Conservation (phyloP, 2,888 invertebrate genomes). For the Ichneumoninae sp. region DNA sequence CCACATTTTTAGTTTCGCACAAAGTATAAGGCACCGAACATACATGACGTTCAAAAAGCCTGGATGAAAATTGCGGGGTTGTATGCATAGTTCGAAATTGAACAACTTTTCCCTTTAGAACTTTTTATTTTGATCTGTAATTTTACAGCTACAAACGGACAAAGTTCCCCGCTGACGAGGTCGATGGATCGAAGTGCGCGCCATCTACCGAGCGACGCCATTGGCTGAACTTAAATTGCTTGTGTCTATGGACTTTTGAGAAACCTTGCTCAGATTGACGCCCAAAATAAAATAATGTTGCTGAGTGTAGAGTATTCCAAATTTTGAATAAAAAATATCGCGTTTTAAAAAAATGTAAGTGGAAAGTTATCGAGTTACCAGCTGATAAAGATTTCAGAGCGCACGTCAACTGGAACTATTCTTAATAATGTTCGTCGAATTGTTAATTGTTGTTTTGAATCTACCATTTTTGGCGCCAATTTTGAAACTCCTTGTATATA, state of each 20-base stretch:
- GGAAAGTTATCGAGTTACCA: neutral
- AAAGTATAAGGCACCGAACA: constrained; percentile 1
- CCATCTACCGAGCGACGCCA: neutral
- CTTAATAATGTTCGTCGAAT: neutral
- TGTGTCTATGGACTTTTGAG: neutral
- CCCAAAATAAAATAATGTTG: neutral
- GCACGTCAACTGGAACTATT: neutral
- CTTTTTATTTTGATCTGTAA: neutral
- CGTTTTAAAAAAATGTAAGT: neutral
- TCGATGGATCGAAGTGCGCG: neutral
- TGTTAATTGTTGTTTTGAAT: neutral
- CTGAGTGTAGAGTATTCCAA: neutral
- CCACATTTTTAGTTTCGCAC: constrained; percentile 33
- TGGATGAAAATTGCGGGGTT: neutral
- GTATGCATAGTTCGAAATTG: neutral
- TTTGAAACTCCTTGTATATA: constrained; percentile 11
- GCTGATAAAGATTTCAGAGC: neutral
- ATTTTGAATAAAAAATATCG: neutral
- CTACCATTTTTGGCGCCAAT: neutral
- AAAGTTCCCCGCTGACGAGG: neutral
- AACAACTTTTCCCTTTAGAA: neutral
- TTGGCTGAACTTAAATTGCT: neutral
- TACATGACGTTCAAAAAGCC: neutral
- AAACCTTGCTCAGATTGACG: neutral
- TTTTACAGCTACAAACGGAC: neutral